Base-by-base conservation (phyloP, 2,888 invertebrate genomes). In the Melanotus villosus region DNA sequence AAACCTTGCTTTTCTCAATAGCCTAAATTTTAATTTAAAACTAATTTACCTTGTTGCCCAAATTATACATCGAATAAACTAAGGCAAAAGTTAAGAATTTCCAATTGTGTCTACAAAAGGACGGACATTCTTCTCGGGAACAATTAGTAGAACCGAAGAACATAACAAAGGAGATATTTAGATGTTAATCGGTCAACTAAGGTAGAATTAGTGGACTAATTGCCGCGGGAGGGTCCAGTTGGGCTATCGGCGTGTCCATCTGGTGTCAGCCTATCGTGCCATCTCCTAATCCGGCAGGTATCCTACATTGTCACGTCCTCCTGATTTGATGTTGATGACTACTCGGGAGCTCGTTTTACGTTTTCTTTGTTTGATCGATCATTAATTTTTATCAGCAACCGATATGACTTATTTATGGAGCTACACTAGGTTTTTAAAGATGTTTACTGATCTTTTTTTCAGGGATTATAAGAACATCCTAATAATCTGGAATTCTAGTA, bases 231-330 rank as follows among this genome's bases (percentile, higher is more conserved):
- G 66, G 73, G 56, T 68, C 71, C 56, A 67, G 65, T 67, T 38
- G 26, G 54, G 58, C 67, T 75, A 76, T 76, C 76, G 68, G 68
- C 73, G 72, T 76, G 76, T 76, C 75, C 73, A 76, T 76, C 76
- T 70, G 72, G 68, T 76, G 76, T 76, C 76, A 73, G 70, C 68
- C 65, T 72, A 70, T 70, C 72, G 70, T 70, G 68, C 73, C 66
- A 75, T 74, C 76, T 75, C 54, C 68, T 74, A 76, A 72, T 71
- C 76, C 70, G 68, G 58, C 76, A 75, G 74, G 74, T 75, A 75
- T 67, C 65, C 65, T 65, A 63, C 68, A 69, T 65, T 65, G 70
- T 72, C 72, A 52, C 50, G 50, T 63, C 59, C 52, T 65, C 30
- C 60, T 62, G 60, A 26, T 26, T 43, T 69, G 65, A 63, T 63